Evolutionary conservation across 2,797 vertebrate genomes (phyloP).

Genomic region (Crotalus adamanteus): DNA sequence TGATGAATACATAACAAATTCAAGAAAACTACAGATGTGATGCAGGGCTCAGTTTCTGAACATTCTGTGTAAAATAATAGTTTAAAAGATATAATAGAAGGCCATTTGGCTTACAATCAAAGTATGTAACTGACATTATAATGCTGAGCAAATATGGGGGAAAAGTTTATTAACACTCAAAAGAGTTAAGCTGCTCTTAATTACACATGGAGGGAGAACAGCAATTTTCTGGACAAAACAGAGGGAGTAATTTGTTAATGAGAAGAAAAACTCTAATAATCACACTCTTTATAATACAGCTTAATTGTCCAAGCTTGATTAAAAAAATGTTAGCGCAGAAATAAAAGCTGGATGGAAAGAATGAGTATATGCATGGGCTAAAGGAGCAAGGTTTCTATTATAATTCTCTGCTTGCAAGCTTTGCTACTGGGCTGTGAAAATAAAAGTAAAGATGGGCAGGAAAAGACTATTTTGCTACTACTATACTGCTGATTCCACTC

Average conservation of each 20-base stretch:
- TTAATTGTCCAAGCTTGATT: background rate
- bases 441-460: background rate
- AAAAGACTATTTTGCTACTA: background rate
- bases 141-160: background rate
- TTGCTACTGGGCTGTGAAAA: background rate
- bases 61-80: background rate
- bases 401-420: background rate
- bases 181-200: constrained; percentile 4
- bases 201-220: background rate
- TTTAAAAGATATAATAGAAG: background rate
- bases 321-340: background rate
- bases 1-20: background rate
- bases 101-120: background rate
- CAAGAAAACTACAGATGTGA: background rate
- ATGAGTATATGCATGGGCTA: background rate
- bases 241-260: background rate
- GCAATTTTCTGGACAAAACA: background rate
- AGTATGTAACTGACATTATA: constrained; percentile 3
- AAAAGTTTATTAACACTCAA: background rate
- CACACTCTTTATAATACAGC: background rate
- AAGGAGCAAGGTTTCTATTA: background rate
- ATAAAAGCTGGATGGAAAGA: background rate
- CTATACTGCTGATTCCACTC: background rate
- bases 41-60: background rate
- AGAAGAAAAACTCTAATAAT: background rate